Evolutionary conservation across 2,888 invertebrate genomes (phyloP).

Genomic region (Ctenicera cuprea): DNA sequence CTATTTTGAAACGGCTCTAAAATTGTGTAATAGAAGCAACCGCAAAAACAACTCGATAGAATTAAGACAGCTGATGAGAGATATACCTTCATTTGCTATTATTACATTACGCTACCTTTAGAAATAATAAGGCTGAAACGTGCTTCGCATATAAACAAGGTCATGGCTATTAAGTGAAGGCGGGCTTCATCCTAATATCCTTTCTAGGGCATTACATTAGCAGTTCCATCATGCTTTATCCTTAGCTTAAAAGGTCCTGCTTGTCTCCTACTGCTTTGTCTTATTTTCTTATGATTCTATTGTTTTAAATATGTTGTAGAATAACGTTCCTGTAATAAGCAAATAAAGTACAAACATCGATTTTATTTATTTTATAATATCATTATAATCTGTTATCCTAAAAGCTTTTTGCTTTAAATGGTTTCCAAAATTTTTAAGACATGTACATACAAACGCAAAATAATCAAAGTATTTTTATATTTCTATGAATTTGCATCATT

Average conservation of each 20-base stretch:
- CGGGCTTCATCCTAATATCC: conserved; percentile 51
- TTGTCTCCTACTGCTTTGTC: conserved; percentile 47
- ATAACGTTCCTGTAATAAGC: too few relatives aligned
- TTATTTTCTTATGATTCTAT: conserved; percentile 47
- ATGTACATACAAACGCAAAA: too few relatives aligned
- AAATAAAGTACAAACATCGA: too few relatives aligned
- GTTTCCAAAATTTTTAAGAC: too few relatives aligned
- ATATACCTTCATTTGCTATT: conserved; percentile 49
- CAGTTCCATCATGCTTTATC: conserved; percentile 53
- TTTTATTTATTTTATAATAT: too few relatives aligned
- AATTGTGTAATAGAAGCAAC: not conserved
- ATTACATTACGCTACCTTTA: conserved; percentile 53
- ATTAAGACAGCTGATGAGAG: conserved; percentile 42
- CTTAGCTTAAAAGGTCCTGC: conserved; percentile 51
- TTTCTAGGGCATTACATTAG: conserved; percentile 51
- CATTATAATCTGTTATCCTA: too few relatives aligned
- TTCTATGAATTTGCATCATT: too few relatives aligned
- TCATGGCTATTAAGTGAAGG: conserved; percentile 50
- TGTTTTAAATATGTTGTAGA: conserved; percentile 22
- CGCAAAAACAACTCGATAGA: conserved; percentile 15
- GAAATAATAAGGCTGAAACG: conserved; percentile 52
- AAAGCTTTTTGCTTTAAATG: too few relatives aligned
- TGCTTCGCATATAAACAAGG: conserved; percentile 52
- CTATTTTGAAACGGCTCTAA: too few relatives aligned
- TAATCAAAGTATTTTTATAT: too few relatives aligned